These are phyloP conservation scores for Ornithoptera alexandrae DNA, from an alignment of 2,888 invertebrate genomes.

Conservation along the genomic window DNA sequence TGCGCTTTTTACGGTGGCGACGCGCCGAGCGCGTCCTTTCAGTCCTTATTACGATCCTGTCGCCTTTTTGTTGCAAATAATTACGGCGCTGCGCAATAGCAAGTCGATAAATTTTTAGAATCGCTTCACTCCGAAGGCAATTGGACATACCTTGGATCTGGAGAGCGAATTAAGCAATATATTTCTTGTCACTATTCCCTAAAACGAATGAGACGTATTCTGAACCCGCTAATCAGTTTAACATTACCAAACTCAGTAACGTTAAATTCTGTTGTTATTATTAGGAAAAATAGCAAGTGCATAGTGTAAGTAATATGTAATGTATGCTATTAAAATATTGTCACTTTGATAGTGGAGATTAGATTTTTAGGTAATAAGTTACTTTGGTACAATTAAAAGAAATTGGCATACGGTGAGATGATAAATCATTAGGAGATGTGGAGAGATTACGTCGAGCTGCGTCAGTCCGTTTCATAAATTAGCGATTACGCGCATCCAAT, in stretches of 20 bases:
- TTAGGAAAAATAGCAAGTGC: constrained; percentile 6
- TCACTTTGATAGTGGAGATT: too few relatives aligned
- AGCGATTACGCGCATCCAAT: constrained; percentile 75
- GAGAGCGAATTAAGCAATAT: constrained; percentile 25
- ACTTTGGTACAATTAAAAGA: too few relatives aligned
- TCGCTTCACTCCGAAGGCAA: constrained; percentile 25
- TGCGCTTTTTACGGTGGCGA: constrained; percentile 77
- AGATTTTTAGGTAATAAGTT: too few relatives aligned
- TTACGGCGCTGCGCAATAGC: constrained; percentile 60
- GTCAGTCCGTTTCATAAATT: constrained; percentile 70
- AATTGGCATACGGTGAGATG: constrained; percentile 6
- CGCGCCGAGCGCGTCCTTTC: constrained; percentile 63
- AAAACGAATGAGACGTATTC: constrained; percentile 11
- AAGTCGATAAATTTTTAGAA: constrained; percentile 43
- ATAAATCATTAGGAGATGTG: constrained; percentile 38
- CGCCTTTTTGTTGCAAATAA: constrained; percentile 74
- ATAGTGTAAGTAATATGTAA: too few relatives aligned
- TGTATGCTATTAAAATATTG: too few relatives aligned
- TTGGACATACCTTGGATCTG: constrained; percentile 15
- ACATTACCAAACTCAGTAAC: neutral
- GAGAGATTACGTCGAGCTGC: constrained; percentile 49
- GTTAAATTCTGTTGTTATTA: neutral
- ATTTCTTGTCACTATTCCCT: constrained; percentile 17
- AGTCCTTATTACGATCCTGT: constrained; percentile 70
- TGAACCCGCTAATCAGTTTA: constrained; percentile 6